These are phyloP conservation scores for Machimus rusticus DNA, from an alignment of 2,888 invertebrate genomes.

Conservation along the genomic window DNA sequence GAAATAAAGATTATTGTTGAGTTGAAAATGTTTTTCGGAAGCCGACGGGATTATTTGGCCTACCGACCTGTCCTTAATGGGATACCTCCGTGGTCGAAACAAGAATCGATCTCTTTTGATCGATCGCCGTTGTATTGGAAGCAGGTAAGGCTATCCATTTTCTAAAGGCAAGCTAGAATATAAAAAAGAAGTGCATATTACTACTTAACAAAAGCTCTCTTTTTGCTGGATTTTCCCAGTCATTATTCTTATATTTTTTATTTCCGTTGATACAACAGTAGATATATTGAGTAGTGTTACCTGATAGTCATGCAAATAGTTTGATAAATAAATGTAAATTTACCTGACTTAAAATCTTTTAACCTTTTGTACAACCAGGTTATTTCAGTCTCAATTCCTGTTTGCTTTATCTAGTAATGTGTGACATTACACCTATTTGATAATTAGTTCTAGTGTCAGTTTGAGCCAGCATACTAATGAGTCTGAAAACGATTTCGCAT, in stretches of 20 bases:
- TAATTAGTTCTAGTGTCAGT: not conserved
- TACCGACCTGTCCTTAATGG: constrained; percentile 55
- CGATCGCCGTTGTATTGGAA: not conserved
- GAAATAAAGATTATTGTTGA: constrained; percentile 55
- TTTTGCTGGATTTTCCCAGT: not conserved
- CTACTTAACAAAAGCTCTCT: not conserved
- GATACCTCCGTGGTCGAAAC: constrained; percentile 31
- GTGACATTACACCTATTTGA: not conserved
- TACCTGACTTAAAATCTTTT: not conserved
- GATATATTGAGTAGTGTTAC: not conserved
- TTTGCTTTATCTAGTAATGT: not conserved
- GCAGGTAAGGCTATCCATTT: constrained; percentile 19
- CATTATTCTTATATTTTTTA: not conserved
- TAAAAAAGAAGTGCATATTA: not conserved
- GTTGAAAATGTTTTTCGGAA: constrained; percentile 57
- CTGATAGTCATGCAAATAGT: not conserved
- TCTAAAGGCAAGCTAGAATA: not conserved
- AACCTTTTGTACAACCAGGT: not conserved
- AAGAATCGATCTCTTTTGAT: not conserved
- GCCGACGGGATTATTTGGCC: constrained; percentile 56
- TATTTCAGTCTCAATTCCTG: not conserved
- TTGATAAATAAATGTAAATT: not conserved
- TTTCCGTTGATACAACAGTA: not conserved
- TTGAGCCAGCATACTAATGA: not conserved
- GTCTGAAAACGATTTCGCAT: not conserved